These are phyloP conservation scores for Bubalus kerabau DNA, from an alignment of 2,113 vertebrate species.

Conservation along the genomic window DNA sequence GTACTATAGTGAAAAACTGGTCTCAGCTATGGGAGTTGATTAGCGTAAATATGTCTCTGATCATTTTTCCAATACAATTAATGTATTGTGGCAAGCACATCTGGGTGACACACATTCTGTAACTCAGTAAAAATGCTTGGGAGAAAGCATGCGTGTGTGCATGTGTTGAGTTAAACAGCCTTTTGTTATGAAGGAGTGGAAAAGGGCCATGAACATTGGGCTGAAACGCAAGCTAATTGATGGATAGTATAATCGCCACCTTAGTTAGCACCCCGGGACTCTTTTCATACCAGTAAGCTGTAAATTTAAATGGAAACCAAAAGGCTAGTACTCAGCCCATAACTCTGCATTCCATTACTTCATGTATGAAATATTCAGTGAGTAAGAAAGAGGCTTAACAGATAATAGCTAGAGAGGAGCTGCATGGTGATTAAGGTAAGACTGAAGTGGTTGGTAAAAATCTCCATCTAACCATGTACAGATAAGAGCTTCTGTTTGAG, in stretches of 20 bases:
- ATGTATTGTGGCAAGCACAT: constrained; percentile 42
- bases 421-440: constrained; percentile 13
- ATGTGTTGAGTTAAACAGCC: constrained; percentile 39
- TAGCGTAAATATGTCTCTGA: background rate
- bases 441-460: constrained; percentile 9
- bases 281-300: constrained; percentile 40
- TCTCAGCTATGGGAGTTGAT: background rate
- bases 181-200: constrained; percentile 41
- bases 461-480: background rate
- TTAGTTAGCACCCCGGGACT: constrained; percentile 37
- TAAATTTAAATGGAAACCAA: constrained; percentile 65
- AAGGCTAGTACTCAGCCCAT: constrained; percentile 5
- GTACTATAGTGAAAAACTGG: background rate
- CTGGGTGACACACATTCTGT: constrained; percentile 37
- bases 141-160: background rate
- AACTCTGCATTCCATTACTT: constrained; percentile 57
- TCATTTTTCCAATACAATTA: constrained; percentile 33
- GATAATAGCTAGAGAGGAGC: constrained; percentile 38
- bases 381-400: constrained; percentile 43
- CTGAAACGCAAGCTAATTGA: constrained; percentile 61
- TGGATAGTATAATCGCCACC: constrained; percentile 58
- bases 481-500: constrained; percentile 11
- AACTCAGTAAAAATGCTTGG: constrained; percentile 20
- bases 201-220: background rate
- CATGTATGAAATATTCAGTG: constrained; percentile 61